Conservation (phyloP, 2,888 invertebrate species). For the Tetanocera ferruginea region DNA sequence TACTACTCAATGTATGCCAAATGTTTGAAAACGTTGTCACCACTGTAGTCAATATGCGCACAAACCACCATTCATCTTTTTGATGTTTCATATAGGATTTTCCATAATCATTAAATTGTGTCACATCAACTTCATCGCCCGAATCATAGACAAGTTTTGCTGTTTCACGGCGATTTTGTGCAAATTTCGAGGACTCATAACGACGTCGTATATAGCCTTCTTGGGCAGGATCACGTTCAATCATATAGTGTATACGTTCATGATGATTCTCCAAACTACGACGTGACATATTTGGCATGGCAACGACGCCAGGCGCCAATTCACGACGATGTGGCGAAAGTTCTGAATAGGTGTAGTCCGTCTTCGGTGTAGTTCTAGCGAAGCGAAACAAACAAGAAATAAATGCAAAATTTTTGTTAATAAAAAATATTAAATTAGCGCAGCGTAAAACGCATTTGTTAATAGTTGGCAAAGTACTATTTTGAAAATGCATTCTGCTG, state of each 20-base stretch:
- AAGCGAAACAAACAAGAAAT: conserved; percentile 34
- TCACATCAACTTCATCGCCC: conserved; percentile 65
- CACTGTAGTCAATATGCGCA: conserved; percentile 59
- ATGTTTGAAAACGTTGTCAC: conserved; percentile 55
- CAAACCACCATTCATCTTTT: conserved; percentile 56
- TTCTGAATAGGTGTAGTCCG: conserved; percentile 90
- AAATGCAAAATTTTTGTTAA: neutral
- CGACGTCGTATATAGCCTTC: conserved; percentile 66
- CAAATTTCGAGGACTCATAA: conserved; percentile 58
- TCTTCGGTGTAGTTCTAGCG: conserved; percentile 86
- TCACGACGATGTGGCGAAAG: conserved; percentile 86
- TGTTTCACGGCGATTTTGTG: conserved; percentile 49
- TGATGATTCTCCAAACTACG: conserved; percentile 76
- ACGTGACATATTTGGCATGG: conserved; percentile 92
- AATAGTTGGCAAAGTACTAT: too few species aligned
- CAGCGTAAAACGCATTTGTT: too few species aligned
- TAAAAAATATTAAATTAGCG: neutral
- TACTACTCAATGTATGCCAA: conserved; percentile 54
- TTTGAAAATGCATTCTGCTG: neutral
- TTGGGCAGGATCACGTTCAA: conserved; percentile 62
- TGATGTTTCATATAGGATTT: conserved; percentile 41
- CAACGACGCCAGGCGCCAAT: conserved; percentile 82
- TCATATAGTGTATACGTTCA: conserved; percentile 71
- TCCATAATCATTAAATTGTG: conserved; percentile 52
- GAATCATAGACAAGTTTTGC: conserved; percentile 65